Percentiles rank a stretch among this genome's conserved stretches.
phyloP scores from a whole-genome alignment of 1,140 invertebrate genomes.

The Antheraea pernyi region DNA sequence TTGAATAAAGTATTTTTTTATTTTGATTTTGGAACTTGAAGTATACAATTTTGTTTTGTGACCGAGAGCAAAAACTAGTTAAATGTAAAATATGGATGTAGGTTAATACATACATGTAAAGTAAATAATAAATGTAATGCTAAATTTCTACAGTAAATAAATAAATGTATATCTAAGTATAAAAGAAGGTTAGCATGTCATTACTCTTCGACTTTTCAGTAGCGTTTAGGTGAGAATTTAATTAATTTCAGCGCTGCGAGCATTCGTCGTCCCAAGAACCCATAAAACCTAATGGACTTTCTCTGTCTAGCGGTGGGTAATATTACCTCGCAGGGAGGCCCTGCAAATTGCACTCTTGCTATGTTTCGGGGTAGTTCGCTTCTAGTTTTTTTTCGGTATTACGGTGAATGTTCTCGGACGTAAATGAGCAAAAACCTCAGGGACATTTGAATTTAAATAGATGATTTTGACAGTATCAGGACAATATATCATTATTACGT shows the following conservation, averaged over 20 bases:
- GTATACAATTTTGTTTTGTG: no score
- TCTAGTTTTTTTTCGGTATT: constrained; percentile 9
- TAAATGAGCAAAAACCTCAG: background rate
- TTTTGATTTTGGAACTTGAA: no score
- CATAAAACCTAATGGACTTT: constrained; percentile 77
- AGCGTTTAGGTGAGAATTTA: constrained; percentile 55
- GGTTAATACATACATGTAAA: no score
- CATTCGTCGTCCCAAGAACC: constrained; percentile 53
- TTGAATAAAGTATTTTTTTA: no score
- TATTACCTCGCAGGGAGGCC: constrained; percentile 51
- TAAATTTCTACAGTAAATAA: background rate
- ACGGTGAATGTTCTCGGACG: constrained; percentile 21
- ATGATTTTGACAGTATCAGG: background rate
- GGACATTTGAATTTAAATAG: background rate
- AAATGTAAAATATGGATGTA: no score
- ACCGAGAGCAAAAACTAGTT: no score
- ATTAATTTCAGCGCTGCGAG: constrained; percentile 68
- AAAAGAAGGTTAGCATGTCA: constrained; percentile 9
- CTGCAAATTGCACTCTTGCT: constrained; percentile 49
- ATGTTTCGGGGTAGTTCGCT: constrained; percentile 26
- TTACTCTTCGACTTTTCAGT: constrained; percentile 30
- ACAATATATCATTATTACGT: no score
- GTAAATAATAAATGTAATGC: no score
- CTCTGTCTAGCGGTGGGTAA: constrained; percentile 61
- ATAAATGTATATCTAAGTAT: no score